Base-by-base conservation (phyloP, 2,797 vertebrate genomes). In the Poliocrania exsul region DNA sequence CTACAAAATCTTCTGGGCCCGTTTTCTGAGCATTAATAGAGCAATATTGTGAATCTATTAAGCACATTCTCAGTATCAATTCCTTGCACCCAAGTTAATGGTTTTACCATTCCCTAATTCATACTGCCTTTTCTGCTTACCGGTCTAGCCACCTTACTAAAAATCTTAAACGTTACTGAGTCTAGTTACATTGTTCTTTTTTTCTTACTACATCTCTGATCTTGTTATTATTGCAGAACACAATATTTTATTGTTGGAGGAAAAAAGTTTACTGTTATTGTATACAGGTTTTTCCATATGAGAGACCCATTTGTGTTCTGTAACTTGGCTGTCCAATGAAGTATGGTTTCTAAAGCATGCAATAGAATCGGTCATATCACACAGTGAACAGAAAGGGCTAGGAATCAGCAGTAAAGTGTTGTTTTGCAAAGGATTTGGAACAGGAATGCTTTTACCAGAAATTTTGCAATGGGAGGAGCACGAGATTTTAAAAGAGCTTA, bases 51-150 rank as follows among this genome's bases (percentile, higher is more conserved):
- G 49, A 58, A 56, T 75, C 61, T 74, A 42, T 89, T 91, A 88
- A 69, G 87, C 60, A 72, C 38, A 65, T 77, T 81, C 70, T 90
- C 35, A 29, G 8, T 75, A 88, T 81, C 38, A 65, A 20, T 72
- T 67, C 31, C 53, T 91, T 88, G 56, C 16, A 44, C 28, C 50
- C 3, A 60, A 21, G 25, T 26, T 67, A 85, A 31, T 66, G 56
- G 14, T 64, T 93, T 38, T 86, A 92, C 38, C 18, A 23, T 77
- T 70, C n/a, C 56, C 5, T 44, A 49, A 38, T 44, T 80, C 38
- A 17, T 53, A 29, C 28, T 67, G 24, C 17, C 2, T 78, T 95
- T 95, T 94, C 62, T 88, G n/a, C 16, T 65, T 81, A 78, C 58
- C 35, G 11, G 8, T 81, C 40, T 33, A 49, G 42, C 29, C 37